Evolutionary conservation across 2,888 invertebrate species (phyloP).

Genomic region (Brassicogethes aeneus): DNA sequence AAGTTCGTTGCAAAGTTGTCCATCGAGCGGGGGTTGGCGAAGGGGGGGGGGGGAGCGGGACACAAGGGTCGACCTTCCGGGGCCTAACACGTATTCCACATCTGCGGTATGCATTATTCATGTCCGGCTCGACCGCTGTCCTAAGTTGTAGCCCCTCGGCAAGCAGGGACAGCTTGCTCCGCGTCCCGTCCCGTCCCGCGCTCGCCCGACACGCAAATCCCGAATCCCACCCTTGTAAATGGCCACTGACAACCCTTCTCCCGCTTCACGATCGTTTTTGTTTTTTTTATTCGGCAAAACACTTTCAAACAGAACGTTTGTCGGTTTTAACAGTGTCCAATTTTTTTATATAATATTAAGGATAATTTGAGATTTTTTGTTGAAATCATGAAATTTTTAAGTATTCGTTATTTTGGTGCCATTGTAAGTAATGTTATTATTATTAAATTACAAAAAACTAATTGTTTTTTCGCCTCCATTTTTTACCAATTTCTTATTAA

Average conservation of each 20-base stretch:
- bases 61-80: constrained; percentile 6
- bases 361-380: no score
- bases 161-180: constrained; percentile 15
- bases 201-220: constrained; percentile 21
- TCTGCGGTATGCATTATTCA: constrained; percentile 45
- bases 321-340: no score
- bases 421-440: no score
- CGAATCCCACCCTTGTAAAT: constrained; percentile 32
- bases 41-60: background rate
- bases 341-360: no score
- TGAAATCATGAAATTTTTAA: no score
- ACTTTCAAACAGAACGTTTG: no score
- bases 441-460: no score
- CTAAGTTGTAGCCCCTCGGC: constrained; percentile 29
- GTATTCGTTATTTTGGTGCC: no score
- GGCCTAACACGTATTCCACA: constrained; percentile 42
- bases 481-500: no score
- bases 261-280: background rate
- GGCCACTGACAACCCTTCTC: constrained; percentile 25
- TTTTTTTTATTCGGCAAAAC: background rate
- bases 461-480: no score
- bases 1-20: constrained; percentile 1
- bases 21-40: background rate
- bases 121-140: constrained; percentile 41
- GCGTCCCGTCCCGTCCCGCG: constrained; percentile 14